Conservation (phyloP, 2,888 invertebrate genomes). For the Sarcophaga variegata region DNA sequence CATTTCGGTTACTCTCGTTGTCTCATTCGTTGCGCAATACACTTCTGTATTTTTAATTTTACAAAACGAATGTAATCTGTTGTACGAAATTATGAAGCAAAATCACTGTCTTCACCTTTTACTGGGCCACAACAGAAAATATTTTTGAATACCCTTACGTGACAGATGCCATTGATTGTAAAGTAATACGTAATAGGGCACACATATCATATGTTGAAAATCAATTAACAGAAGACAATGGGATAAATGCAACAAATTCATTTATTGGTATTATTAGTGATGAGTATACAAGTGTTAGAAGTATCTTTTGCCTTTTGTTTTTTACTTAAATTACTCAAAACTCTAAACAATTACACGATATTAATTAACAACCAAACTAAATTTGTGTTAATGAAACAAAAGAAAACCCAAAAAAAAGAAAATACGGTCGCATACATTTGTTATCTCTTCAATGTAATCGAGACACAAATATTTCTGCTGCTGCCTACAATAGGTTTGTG, state of each 20-base stretch:
- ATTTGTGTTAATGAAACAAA: constrained; percentile 45
- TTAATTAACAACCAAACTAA: constrained; percentile 46
- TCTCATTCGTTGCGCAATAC: no score
- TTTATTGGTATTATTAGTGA: no score
- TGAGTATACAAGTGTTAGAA: not conserved
- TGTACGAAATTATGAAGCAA: no score
- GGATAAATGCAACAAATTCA: not conserved
- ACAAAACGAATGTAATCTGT: no score
- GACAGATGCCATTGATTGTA: no score
- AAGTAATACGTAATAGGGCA: no score
- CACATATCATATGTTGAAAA: not conserved
- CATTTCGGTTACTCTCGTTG: no score
- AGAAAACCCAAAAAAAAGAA: not conserved
- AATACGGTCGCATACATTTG: not conserved
- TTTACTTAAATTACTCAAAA: not conserved
- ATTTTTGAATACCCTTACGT: no score
- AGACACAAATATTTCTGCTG: constrained; percentile 1
- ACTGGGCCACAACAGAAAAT: no score
- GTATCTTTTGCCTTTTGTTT: not conserved
- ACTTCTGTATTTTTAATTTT: no score
- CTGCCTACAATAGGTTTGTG: not conserved
- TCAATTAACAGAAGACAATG: not conserved
- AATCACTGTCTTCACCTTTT: no score
- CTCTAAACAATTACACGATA: constrained; percentile 44
- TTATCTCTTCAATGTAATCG: not conserved